Evolutionary conservation across 1,140 invertebrate species (phyloP).

Genomic region (Scaptomyza hsui): DNA sequence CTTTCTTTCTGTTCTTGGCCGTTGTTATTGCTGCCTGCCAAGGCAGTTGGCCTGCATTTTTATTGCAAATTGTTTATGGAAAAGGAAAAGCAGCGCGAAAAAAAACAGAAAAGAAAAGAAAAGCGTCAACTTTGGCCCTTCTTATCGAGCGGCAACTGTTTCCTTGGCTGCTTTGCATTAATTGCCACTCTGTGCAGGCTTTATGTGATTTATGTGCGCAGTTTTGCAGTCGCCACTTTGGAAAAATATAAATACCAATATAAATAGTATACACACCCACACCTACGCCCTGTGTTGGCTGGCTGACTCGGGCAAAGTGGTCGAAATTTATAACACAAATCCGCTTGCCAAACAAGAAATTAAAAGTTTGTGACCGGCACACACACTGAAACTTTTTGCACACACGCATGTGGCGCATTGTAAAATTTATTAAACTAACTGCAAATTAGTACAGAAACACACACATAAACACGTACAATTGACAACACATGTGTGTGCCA

Average conservation of each 20-base stretch:
- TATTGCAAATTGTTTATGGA: constrained; percentile 64
- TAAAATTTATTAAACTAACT: constrained; percentile 75
- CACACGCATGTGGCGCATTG: constrained; percentile 66
- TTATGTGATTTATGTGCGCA: constrained; percentile 51
- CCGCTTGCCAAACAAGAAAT: constrained; percentile 75
- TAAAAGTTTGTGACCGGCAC: constrained; percentile 72
- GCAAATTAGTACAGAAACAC: constrained; percentile 72
- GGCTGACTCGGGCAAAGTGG: constrained; percentile 39
- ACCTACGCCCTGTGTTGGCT: not conserved
- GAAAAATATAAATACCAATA: constrained; percentile 63
- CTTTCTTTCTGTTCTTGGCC: constrained; percentile 14
- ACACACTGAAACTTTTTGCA: constrained; percentile 65
- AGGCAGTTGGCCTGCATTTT: constrained; percentile 18
- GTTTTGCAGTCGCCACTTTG: constrained; percentile 42
- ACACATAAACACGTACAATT: constrained; percentile 32
- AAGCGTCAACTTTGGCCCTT: constrained; percentile 31
- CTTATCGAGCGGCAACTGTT: constrained; percentile 65
- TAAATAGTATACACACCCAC: constrained; percentile 37
- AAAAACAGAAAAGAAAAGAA: not conserved
- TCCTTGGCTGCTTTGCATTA: constrained; percentile 53
- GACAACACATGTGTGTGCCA: constrained; percentile 36
- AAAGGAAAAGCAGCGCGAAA: constrained; percentile 27
- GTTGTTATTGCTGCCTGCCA: constrained; percentile 26
- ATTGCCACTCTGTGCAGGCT: constrained; percentile 50
- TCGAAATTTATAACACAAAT: constrained; percentile 64